Evolutionary conservation across 2,888 invertebrate species (phyloP), one percentile per base, ranked within the genome.

Genomic region (Rhodophaea formosa): DNA sequence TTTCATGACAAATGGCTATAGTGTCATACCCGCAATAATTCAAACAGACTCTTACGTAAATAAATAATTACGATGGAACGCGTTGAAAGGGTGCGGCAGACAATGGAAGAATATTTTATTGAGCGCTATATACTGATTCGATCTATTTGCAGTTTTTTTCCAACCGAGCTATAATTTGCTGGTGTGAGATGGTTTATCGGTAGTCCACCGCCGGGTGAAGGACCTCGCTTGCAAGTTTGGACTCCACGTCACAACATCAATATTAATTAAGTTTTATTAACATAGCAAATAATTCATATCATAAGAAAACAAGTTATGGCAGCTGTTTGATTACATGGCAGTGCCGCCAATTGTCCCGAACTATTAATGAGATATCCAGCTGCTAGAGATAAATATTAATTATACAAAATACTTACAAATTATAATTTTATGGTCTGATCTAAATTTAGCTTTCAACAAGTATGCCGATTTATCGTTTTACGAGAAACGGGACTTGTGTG

Each of bases 401-500:
- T 49, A 32, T 32, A 12, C 7, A 51, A 12, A 35, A 49, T 49
- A 30, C 16, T 39, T 51, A 23, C 46, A 17, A 45, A 12, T 17
- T 35, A 17, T 17, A 51, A 16, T 12, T 12, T 51, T 51, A n/a
- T 17, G 35, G 16, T 30, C 7, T 16, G n/a, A 51, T 15, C 15
- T 39, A 35, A 35, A 16, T 35, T 35, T 12, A 17, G 39, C 14
- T 12, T 23, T 47, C 29, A 35, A 30, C 12, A 35, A 5, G 1
- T 8, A 7, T 16, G 32, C 49, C 32, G 49, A 51, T 32, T 15
- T 35, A 51, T 14, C 35, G 16, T 35, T 35, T 12, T 7, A 51
- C 35, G 10, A 12, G 35, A 51, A 51, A 35, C 35, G 51, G 51
- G 30, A 49, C 32, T 49, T 53, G n/a, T 16, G 15, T 32, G 8